These are phyloP conservation scores for Danionella cerebrum DNA, from an alignment of 2,113 vertebrate genomes.

Conservation along the genomic window DNA sequence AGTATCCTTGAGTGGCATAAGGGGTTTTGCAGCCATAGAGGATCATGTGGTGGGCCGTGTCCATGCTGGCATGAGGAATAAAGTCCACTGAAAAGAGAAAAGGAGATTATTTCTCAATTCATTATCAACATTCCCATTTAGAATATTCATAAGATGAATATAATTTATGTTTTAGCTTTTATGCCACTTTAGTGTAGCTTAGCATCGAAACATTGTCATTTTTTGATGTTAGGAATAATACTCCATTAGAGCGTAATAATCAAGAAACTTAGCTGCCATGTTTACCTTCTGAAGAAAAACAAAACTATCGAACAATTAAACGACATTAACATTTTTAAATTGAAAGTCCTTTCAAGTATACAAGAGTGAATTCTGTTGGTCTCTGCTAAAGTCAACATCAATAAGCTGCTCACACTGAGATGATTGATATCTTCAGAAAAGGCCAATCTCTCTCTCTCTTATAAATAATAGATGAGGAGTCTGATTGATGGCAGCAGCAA, in stretches of 20 bases:
- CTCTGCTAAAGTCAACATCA: not conserved
- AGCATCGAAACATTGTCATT: no score
- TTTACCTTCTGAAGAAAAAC: no score
- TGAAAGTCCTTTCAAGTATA: not conserved
- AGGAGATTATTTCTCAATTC: constrained; percentile 16
- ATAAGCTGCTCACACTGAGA: not conserved
- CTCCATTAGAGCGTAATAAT: no score
- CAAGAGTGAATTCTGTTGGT: not conserved
- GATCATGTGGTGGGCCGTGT: constrained; percentile 94
- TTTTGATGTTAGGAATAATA: no score
- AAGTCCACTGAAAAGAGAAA: constrained; percentile 82
- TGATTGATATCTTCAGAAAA: not conserved
- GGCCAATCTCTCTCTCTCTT: not conserved
- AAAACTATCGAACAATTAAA: no score
- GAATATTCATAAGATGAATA: not conserved
- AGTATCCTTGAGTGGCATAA: constrained; percentile 75
- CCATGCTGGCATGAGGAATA: constrained; percentile 87
- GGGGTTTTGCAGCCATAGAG: constrained; percentile 88
- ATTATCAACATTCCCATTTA: not conserved
- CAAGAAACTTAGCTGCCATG: no score
- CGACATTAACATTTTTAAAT: no score
- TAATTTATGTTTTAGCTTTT: no score
- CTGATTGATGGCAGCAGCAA: not conserved
- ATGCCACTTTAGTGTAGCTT: no score
- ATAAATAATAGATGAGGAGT: not conserved